Evolutionary conservation across 2,113 vertebrate species (phyloP).

Genomic region (Thoracochromis brauschi): DNA sequence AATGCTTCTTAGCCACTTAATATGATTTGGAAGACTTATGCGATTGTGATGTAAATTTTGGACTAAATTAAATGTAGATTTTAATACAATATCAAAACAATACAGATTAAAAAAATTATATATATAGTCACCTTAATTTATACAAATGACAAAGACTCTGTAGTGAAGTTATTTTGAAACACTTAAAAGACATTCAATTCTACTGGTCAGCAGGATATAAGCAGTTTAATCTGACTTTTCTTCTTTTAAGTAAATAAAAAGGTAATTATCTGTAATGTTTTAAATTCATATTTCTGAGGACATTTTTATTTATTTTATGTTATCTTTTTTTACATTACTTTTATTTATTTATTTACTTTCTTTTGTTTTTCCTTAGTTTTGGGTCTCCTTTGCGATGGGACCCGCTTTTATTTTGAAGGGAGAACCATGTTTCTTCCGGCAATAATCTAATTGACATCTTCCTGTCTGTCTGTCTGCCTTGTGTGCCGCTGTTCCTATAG

Average conservation of each 20-base stretch:
- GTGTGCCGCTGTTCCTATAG: slow-evolving; percentile 50
- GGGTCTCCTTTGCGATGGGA: background rate
- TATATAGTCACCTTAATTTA: background rate
- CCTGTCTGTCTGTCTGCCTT: background rate
- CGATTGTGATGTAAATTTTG: background rate
- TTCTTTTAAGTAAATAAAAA: background rate
- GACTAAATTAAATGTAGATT: background rate
- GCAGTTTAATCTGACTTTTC: background rate
- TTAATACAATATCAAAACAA: background rate
- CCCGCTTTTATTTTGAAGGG: slow-evolving; percentile 11
- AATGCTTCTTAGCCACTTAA: background rate
- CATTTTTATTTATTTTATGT: background rate
- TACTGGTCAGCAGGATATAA: background rate
- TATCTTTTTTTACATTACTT: background rate
- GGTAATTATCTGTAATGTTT: background rate
- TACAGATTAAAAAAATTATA: background rate
- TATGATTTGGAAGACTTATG: background rate
- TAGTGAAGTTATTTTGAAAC: background rate
- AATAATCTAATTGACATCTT: background rate
- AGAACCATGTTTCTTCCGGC: background rate
- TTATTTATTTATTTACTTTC: background rate
- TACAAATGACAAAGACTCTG: background rate
- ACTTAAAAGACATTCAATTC: background rate
- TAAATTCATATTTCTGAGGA: background rate
- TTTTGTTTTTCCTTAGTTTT: background rate